A percentile compares a stretch with the other conserved stretches of the same genome.
Conservation (phyloP, 92 coral and sea anemone genomes). For the Porites lobata region DNA sequence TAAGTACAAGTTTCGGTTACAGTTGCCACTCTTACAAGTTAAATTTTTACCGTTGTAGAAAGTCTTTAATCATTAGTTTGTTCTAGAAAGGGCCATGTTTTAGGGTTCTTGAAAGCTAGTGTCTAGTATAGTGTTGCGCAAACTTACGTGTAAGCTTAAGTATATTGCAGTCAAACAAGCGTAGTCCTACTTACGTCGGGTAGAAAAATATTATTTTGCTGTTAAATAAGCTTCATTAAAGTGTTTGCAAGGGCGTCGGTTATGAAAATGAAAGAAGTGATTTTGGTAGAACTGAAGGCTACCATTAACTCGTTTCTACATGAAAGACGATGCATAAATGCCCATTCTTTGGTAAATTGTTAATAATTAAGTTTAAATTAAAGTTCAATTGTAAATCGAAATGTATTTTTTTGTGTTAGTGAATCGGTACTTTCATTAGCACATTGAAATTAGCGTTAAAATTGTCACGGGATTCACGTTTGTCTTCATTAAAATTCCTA, state of each 20-base stretch:
- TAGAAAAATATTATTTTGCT: too few relatives aligned
- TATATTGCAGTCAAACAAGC: not conserved
- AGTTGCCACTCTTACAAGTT: not conserved
- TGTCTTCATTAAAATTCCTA: too few relatives aligned
- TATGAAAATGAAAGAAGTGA: not conserved
- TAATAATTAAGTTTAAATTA: too few relatives aligned
- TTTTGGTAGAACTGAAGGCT: constrained; percentile 2
- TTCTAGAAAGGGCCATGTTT: not conserved
- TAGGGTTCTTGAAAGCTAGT: not conserved
- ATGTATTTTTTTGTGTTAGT: too few relatives aligned
- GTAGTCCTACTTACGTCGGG: too few relatives aligned
- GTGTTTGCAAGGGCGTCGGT: not conserved
- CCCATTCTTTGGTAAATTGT: too few relatives aligned
- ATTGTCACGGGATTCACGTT: not conserved
- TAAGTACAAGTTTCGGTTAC: not conserved
- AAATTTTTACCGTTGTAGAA: not conserved
- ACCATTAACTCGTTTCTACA: not conserved
- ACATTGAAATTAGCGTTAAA: too few relatives aligned
- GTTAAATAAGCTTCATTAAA: too few relatives aligned
- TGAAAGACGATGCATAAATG: too few relatives aligned
- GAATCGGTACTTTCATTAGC: too few relatives aligned
- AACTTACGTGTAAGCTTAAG: not conserved
- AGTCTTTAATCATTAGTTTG: not conserved
- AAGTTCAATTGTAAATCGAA: too few relatives aligned
- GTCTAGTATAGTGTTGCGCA: not conserved